Evolutionary conservation across 1,140 invertebrate species (phyloP), one percentile per base, ranked within the genome.

Genomic region (Sweltsa coloradensis): DNA sequence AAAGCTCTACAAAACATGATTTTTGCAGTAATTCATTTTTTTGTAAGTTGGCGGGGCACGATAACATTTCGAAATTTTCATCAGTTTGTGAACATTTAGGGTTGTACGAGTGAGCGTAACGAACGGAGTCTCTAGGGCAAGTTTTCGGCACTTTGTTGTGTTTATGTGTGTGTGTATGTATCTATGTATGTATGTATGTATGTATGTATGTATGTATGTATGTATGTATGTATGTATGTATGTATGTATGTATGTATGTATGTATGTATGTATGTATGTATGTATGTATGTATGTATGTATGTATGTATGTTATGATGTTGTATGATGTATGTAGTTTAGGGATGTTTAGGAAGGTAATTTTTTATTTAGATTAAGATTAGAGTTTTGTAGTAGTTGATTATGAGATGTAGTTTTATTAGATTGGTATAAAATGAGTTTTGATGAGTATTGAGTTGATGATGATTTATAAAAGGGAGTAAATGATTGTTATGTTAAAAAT

Each of bases 131-230:
- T n/a, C n/a, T n/a, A n/a, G n/a, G n/a, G n/a, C n/a, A n/a, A n/a
- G n/a, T n/a, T n/a, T n/a, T n/a, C n/a, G n/a, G n/a, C n/a, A n/a
- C n/a, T n/a, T n/a, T n/a, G n/a, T n/a, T n/a, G n/a, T n/a, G n/a
- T n/a, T n/a, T 13, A 5, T 36, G 34, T 36, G 11, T 36, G 34
- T 36, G 21, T 36, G 34, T 36, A 36, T 36, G 34, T 36, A 36
- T 36, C 14, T 36, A 31, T 36, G 34, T 36, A 36, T 36, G 34
- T 36, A 36, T 36, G 34, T 36, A 36, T 36, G 34, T 36, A 13
- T 36, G 34, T 36, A 36, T 36, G 34, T 36, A 36, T 36, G 34
- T 36, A 36, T 36, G 34, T 36, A 36, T 36, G 34, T 36, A 36
- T 36, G 34, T 36, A 13, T 36, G 34, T 36, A 13, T 36, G 13